Conservation (phyloP, 2,888 invertebrate species). For the Brenthis hecate region DNA sequence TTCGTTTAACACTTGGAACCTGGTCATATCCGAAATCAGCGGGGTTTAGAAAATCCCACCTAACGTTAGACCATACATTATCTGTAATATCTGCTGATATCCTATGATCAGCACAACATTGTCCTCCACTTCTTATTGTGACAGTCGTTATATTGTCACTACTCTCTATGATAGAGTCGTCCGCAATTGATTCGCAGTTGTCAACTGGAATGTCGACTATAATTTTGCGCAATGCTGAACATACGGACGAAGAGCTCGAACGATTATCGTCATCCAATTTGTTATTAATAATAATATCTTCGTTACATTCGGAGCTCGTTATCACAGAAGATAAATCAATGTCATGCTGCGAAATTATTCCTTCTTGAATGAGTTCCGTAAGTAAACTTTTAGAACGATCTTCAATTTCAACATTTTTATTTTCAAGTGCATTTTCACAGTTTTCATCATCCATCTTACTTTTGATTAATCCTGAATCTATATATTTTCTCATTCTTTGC, state of each 20-base stretch:
- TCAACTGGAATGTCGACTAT: slow-evolving; percentile 72
- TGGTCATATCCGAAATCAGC: slow-evolving; percentile 75
- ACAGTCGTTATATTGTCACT: slow-evolving; percentile 71
- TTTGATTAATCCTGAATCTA: slow-evolving; percentile 74
- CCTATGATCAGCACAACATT: slow-evolving; percentile 75
- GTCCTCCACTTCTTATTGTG: slow-evolving; percentile 65
- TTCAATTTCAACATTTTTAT: slow-evolving; percentile 42
- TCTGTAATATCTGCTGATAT: slow-evolving; percentile 74
- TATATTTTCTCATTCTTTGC: slow-evolving; percentile 76
- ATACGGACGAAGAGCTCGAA: slow-evolving; percentile 63
- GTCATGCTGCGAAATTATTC: slow-evolving; percentile 71
- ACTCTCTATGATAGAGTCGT: slow-evolving; percentile 63
- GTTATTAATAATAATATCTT: slow-evolving; percentile 53
- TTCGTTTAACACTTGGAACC: slow-evolving; percentile 70
- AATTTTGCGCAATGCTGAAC: slow-evolving; percentile 63
- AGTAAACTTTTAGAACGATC: slow-evolving; percentile 70
- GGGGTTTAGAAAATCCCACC: slow-evolving; percentile 76
- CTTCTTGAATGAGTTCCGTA: slow-evolving; percentile 74
- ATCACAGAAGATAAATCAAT: slow-evolving; percentile 70
- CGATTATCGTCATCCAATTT: slow-evolving; percentile 66
- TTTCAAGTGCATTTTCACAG: slow-evolving; percentile 42
- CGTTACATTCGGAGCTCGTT: slow-evolving; percentile 63
- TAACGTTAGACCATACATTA: slow-evolving; percentile 77
- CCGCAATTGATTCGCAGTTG: slow-evolving; percentile 62
- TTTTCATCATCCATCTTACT: slow-evolving; percentile 53